Evolutionary conservation across 2,797 vertebrate genomes (phyloP).

Genomic region (Threskiornis aethiopicus): DNA sequence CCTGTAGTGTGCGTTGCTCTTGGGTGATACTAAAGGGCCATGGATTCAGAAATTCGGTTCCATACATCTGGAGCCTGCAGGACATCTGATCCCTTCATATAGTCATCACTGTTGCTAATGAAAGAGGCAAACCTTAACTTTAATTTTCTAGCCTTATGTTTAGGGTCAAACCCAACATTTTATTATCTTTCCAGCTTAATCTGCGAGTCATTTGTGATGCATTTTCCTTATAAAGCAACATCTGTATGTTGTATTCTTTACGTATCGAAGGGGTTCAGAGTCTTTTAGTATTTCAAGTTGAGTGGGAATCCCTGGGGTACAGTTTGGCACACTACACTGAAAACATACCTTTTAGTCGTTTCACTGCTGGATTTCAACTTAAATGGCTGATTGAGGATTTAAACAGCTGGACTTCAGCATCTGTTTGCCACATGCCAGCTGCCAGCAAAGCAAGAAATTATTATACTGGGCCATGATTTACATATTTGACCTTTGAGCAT

Average conservation of each 20-base stretch:
- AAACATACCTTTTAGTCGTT: conserved; percentile 10
- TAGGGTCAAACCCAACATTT: background rate
- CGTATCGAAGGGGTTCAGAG: background rate
- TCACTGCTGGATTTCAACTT: background rate
- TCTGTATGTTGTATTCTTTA: background rate
- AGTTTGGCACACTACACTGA: conserved; percentile 14
- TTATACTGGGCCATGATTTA: background rate
- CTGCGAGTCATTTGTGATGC: background rate
- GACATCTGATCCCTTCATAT: background rate
- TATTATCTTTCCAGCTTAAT: background rate
- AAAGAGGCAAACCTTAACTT: background rate
- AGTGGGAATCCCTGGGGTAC: background rate
- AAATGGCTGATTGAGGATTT: background rate
- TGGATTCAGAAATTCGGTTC: background rate
- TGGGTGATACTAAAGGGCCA: background rate
- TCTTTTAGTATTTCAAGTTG: background rate
- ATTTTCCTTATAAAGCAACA: conserved; percentile 1
- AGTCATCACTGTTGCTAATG: background rate
- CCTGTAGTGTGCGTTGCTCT: background rate
- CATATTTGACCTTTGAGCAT: conserved; percentile 1
- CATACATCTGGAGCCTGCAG: background rate
- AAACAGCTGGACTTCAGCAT: conserved; percentile 29
- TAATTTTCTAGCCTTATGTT: background rate
- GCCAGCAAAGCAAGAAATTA: background rate
- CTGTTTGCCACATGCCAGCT: conserved; percentile 10